A percentile compares a stretch with the other conserved stretches of the same genome.
Evolutionary conservation across 2,797 vertebrate species (phyloP).

Genomic region (Siniperca undulata): DNA sequence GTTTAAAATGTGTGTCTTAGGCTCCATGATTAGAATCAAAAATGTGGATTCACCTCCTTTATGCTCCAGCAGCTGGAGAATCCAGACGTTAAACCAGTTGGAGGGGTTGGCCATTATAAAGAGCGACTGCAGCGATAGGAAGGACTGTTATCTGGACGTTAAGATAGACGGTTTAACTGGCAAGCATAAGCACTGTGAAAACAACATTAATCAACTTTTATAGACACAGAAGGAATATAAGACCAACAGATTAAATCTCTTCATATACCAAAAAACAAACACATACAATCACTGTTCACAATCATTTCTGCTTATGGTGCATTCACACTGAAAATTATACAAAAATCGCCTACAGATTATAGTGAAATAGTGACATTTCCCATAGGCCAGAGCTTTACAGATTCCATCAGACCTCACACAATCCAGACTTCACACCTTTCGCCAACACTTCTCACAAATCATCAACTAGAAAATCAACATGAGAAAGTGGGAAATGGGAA

Average conservation of each 20-base stretch:
- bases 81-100: slow-evolving; percentile 82
- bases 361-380: slow-evolving; percentile 37
- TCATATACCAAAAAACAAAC: slow-evolving; percentile 41
- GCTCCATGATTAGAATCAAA: slow-evolving; percentile 15
- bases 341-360: slow-evolving; percentile 39
- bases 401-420: slow-evolving; percentile 46
- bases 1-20: slow-evolving; percentile 24
- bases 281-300: slow-evolving; percentile 23
- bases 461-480: slow-evolving; percentile 47
- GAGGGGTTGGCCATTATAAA: slow-evolving; percentile 74
- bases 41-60: slow-evolving; percentile 43
- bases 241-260: slow-evolving; percentile 35
- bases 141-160: slow-evolving; percentile 79
- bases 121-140: slow-evolving; percentile 68
- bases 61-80: slow-evolving; percentile 74
- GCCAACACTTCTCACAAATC: slow-evolving; percentile 63
- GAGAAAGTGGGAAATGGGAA: slow-evolving; percentile 40
- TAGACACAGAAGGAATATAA: slow-evolving; percentile 41
- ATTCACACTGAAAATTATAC: slow-evolving; percentile 35
- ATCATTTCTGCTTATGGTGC: slow-evolving; percentile 45
- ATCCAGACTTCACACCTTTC: slow-evolving; percentile 47
- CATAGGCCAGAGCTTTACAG: slow-evolving; percentile 17
- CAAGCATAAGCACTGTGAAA: slow-evolving; percentile 56
- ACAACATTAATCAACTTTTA: slow-evolving; percentile 67
- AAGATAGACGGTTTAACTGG: slow-evolving; percentile 81